These are phyloP conservation scores for Chromobotia macracanthus DNA, from an alignment of 2,797 vertebrate species.

Conservation along the genomic window DNA sequence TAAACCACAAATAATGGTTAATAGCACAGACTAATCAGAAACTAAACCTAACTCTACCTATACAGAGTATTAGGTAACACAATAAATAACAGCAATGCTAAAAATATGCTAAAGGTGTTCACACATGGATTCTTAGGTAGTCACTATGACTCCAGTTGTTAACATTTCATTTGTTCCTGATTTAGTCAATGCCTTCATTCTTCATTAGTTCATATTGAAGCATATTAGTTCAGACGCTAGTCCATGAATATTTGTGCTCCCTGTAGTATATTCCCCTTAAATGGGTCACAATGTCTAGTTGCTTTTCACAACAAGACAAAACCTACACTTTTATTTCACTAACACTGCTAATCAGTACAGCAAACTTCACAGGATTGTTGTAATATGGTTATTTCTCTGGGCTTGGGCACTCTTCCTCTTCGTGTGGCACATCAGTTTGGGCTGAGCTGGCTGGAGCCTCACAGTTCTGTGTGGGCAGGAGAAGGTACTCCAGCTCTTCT, in stretches of 20 bases:
- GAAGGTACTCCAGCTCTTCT: constrained; percentile 93
- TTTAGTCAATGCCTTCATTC: neutral
- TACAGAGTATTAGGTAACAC: neutral
- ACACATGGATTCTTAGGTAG: neutral
- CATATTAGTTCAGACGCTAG: neutral
- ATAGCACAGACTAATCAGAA: neutral
- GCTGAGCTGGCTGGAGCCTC: constrained; percentile 52
- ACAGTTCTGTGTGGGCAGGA: constrained; percentile 77
- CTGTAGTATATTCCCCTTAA: neutral
- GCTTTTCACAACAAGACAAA: neutral
- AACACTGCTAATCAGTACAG: constrained; percentile 30
- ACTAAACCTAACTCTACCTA: neutral
- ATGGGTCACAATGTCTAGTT: constrained; percentile 8
- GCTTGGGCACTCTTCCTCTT: constrained; percentile 63
- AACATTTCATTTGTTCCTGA: neutral
- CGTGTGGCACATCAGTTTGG: constrained; percentile 63
- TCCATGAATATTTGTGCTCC: neutral
- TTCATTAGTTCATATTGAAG: neutral
- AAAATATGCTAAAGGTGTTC: neutral
- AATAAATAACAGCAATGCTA: neutral
- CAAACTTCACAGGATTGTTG: constrained; percentile 8
- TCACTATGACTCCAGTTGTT: neutral
- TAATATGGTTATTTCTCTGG: constrained; percentile 71
- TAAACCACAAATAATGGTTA: neutral
- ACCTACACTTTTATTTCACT: neutral